phyloP scores from a whole-genome alignment of 2,797 vertebrate species.

The Coreius guichenoti region DNA sequence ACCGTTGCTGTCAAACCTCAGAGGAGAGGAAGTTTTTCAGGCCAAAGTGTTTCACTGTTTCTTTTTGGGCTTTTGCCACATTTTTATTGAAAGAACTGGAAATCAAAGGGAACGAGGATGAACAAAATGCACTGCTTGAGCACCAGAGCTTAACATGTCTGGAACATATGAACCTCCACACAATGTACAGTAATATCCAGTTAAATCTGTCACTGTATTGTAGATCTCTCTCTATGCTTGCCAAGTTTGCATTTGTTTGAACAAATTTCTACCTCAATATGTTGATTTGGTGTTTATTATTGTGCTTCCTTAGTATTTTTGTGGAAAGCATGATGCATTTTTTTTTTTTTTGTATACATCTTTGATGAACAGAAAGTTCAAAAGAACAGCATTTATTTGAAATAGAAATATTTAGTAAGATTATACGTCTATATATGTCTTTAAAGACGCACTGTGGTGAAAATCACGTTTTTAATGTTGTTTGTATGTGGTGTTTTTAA shows the following conservation, averaged over 20 bases:
- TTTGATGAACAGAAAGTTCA: background rate
- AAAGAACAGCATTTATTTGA: background rate
- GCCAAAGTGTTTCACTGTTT: background rate
- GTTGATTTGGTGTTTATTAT: background rate
- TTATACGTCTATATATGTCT: background rate
- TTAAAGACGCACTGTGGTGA: too few relatives aligned
- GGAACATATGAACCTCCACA: background rate
- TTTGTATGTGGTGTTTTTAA: too few relatives aligned
- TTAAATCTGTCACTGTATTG: background rate
- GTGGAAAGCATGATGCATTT: background rate
- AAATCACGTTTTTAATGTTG: too few relatives aligned
- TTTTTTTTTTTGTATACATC: background rate
- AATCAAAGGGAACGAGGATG: background rate
- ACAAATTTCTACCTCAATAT: too few relatives aligned
- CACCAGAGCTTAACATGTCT: background rate
- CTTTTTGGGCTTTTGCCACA: background rate
- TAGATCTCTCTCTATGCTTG: background rate
- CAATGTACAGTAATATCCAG: background rate
- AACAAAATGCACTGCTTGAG: background rate
- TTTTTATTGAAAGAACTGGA: slow-evolving; percentile 1
- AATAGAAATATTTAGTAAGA: background rate
- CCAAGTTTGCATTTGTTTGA: background rate
- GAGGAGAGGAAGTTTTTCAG: slow-evolving; percentile 27
- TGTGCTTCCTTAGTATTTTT: background rate
- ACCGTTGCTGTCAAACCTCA: slow-evolving; percentile 25